These are phyloP conservation scores for Clytia hemisphaerica DNA, from an alignment of 30 jellyfish, hydroid and myxozoan genomes.

Conservation along the genomic window DNA sequence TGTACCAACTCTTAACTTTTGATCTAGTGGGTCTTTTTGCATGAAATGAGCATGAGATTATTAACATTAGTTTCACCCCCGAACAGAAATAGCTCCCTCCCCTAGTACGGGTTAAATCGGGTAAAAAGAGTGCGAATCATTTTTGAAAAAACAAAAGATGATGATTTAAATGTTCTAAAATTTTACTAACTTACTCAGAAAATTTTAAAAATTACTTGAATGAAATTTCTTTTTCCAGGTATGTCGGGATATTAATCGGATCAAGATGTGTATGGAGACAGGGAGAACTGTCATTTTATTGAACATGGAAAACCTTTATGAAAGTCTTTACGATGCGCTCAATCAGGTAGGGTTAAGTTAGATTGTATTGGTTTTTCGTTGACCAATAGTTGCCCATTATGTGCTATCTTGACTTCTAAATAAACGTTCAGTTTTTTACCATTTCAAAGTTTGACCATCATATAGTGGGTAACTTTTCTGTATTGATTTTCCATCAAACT, in stretches of 20 bases:
- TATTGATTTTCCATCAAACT: background rate
- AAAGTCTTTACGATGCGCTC: conserved; percentile 63
- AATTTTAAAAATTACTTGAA: too few relatives aligned
- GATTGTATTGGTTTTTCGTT: background rate
- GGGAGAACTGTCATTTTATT: conserved; percentile 61
- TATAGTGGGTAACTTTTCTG: background rate
- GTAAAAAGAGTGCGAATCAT: too few relatives aligned
- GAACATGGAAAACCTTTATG: conserved; percentile 66
- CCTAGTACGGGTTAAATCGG: too few relatives aligned
- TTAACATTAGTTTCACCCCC: too few relatives aligned
- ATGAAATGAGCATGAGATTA: too few relatives aligned
- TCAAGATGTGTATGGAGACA: conserved; percentile 75
- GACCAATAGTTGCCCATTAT: background rate
- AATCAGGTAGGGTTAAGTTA: conserved; percentile 43
- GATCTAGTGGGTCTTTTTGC: too few relatives aligned
- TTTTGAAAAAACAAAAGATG: too few relatives aligned
- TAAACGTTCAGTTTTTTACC: background rate
- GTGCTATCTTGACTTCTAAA: background rate
- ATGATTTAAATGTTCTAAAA: too few relatives aligned
- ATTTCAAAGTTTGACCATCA: background rate
- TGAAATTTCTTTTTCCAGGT: conserved; percentile 26
- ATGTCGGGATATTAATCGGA: conserved; percentile 63
- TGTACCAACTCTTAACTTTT: too few relatives aligned
- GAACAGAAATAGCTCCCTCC: too few relatives aligned
- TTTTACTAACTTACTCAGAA: too few relatives aligned